phyloP scores from a whole-genome alignment of 2,797 vertebrate genomes.

The Pogonophryne albipinna region DNA sequence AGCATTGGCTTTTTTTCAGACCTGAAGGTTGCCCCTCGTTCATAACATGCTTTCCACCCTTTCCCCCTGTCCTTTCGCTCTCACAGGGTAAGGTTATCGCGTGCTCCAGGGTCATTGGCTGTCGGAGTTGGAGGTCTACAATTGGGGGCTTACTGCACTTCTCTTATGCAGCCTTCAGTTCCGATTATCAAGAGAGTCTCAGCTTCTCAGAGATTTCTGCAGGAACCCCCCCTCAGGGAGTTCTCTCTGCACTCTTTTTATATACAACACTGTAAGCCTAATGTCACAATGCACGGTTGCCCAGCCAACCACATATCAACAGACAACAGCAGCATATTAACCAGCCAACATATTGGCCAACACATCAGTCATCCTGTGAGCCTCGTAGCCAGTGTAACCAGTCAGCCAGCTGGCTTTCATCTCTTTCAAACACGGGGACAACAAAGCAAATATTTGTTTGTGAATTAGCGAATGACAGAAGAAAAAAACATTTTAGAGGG shows the following conservation, averaged over 20 bases:
- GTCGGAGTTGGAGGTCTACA: conserved; percentile 24
- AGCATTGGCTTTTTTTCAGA: too few relatives aligned
- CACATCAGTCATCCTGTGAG: conserved; percentile 9
- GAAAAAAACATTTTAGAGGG: conserved; percentile 5
- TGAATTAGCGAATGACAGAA: not conserved
- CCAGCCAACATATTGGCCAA: conserved; percentile 15
- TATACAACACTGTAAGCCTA: not conserved
- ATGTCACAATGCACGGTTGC: conserved; percentile 1
- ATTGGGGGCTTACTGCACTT: conserved; percentile 1
- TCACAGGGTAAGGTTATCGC: not conserved
- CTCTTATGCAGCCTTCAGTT: conserved; percentile 18
- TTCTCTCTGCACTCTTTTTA: conserved; percentile 15
- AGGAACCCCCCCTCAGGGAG: conserved; percentile 25
- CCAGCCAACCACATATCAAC: conserved; percentile 7
- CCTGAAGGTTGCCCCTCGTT: not conserved
- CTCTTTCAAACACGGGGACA: not conserved
- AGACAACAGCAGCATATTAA: conserved; percentile 15
- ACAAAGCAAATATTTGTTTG: conserved; percentile 33
- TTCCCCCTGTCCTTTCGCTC: not conserved
- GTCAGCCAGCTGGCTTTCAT: conserved; percentile 30
- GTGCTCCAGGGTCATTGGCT: conserved; percentile 17
- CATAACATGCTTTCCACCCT: not conserved
- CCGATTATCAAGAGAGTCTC: conserved; percentile 3
- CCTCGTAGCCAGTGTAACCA: conserved; percentile 11
- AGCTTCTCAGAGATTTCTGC: conserved; percentile 16